Conservation (phyloP, 2,797 vertebrate species). For the Sphenodon punctatus region DNA sequence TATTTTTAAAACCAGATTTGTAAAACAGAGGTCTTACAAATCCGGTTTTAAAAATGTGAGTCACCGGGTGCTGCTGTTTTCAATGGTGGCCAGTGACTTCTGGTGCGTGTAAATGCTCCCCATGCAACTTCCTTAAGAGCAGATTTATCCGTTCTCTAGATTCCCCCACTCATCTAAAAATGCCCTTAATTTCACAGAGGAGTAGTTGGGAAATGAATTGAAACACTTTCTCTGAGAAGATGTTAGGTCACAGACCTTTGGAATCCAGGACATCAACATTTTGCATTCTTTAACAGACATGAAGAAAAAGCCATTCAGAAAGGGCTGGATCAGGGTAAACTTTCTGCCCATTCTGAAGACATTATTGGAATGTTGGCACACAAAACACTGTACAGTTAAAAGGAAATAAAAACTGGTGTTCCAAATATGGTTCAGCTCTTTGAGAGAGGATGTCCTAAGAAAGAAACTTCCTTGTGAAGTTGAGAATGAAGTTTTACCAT, state of each 20-base stretch:
- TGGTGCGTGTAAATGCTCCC: too few relatives aligned
- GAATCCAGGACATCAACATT: background rate
- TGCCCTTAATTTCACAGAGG: too few relatives aligned
- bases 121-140: too few relatives aligned
- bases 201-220: constrained; percentile 27
- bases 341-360: background rate
- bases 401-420: background rate
- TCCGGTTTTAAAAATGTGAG: too few relatives aligned
- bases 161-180: too few relatives aligned
- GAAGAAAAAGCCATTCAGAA: too few relatives aligned
- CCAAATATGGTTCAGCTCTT: background rate
- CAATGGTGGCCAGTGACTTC: too few relatives aligned
- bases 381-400: background rate
- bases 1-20: too few relatives aligned
- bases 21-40: too few relatives aligned
- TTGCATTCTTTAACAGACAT: too few relatives aligned
- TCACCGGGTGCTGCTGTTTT: too few relatives aligned
- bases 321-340: background rate
- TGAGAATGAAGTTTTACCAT: background rate
- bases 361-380: background rate
- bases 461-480: background rate
- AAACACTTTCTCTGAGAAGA: constrained; percentile 46
- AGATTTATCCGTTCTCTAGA: too few relatives aligned
- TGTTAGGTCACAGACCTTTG: constrained; percentile 6
- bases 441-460: background rate